A percentile compares a stretch with the other conserved stretches of the same genome.
phyloP scores from a whole-genome alignment of 2,888 invertebrate genomes.

The Agonum fuliginosum region DNA sequence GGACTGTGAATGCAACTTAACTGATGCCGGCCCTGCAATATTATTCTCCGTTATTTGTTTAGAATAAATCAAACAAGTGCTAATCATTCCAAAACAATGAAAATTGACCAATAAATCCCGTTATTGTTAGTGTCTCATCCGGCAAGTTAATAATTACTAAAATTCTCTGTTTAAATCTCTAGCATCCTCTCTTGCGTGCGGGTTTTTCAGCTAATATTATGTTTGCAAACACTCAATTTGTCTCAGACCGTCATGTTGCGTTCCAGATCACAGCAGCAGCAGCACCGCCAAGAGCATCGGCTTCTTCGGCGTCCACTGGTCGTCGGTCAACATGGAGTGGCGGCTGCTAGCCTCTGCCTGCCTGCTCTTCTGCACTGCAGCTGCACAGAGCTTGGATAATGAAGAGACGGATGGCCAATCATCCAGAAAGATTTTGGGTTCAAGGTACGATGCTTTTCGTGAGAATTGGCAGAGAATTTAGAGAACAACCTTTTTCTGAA shows the following conservation, averaged over 20 bases:
- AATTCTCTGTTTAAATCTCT: background rate
- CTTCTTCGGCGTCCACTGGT: too few species aligned
- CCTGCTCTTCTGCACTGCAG: conserved; percentile 57
- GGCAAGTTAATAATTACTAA: conserved; percentile 22
- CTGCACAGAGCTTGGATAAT: conserved; percentile 52
- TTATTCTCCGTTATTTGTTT: conserved; percentile 24
- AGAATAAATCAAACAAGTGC: conserved; percentile 17
- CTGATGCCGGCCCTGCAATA: too few species aligned
- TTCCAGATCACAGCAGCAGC: conserved; percentile 17
- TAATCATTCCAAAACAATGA: conserved; percentile 27
- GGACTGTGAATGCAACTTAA: too few species aligned
- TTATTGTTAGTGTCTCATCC: conserved; percentile 38
- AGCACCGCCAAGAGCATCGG: background rate
- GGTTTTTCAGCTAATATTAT: conserved; percentile 14
- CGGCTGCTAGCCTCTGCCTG: conserved; percentile 45
- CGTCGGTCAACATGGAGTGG: conserved; percentile 15
- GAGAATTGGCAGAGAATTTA: background rate
- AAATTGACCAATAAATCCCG: conserved; percentile 29
- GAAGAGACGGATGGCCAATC: conserved; percentile 71
- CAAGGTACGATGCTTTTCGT: conserved; percentile 72
- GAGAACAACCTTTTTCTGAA: too few species aligned
- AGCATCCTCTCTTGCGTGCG: conserved; percentile 8
- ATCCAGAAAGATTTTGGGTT: conserved; percentile 77
- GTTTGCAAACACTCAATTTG: conserved; percentile 32
- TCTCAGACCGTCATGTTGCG: conserved; percentile 2